Base-by-base conservation (phyloP, 2,888 invertebrate genomes). In the Heliconius ismenius region DNA sequence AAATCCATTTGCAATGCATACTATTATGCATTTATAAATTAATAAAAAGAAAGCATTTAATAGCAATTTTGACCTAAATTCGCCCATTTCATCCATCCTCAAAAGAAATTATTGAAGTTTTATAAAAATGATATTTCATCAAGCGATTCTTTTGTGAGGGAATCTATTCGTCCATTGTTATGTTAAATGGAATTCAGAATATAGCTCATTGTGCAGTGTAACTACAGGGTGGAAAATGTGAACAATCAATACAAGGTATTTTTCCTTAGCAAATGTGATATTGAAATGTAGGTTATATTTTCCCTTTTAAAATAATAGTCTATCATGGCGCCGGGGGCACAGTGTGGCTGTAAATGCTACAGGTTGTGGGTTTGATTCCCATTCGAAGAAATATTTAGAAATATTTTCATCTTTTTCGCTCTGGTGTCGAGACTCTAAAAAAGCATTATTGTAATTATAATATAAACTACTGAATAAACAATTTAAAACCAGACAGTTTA, bases 171-270 rank as follows among this genome's bases (percentile, higher is more conserved):
- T 24, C 83, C 84, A 84, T 87, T 88, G 86, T 86, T 84, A 83
- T 81, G 81, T 81, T 83, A 83, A 86, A 89, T 87, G 85, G 86
- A 88, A 89, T 90, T 88, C 84, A 86, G 87, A 86, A 88, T 88
- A 85, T 83, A 82, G 82, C 76, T 39, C 63, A 69, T 73, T 74
- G 74, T 78, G 77, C 72, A 73, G 72, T 76, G 78, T 76, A 70
- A 67, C 67, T 67, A 67, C 67, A 67, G 67, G 67, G 67, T 67
- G 18, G 39, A 39, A 39, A 67, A 24, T 15, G 13, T 67, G 67
- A 67, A 67, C 67, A 67, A 43, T 67, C 67, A 67, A 67, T 67
- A 24, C 4, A 43, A 26, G 39, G 24, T 15, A 26, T 39, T 43
- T 67, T 67, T 15, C 39, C 4, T 43, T 24, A 43, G 15, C n/a